These are phyloP conservation scores for Halcyon leucocephala DNA, from an alignment of 2,797 vertebrate genomes.

Conservation along the genomic window DNA sequence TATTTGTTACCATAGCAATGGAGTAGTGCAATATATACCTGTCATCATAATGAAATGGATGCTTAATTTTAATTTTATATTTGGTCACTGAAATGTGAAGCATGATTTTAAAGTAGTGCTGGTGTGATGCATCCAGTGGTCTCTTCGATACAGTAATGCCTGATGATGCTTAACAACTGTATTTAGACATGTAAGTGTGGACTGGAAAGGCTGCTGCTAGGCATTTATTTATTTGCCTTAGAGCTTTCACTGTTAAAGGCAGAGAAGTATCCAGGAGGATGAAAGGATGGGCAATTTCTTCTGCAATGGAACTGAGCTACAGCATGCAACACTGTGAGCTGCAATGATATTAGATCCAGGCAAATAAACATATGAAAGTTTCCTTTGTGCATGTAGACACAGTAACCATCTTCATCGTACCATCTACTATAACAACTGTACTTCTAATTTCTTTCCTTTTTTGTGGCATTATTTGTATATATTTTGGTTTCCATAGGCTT, in stretches of 20 bases:
- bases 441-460: neutral
- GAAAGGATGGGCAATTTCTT: neutral
- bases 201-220: neutral
- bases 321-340: rapidly evolving
- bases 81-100: neutral
- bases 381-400: neutral
- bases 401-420: neutral
- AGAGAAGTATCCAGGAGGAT: neutral
- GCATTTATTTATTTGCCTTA: neutral
- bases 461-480: neutral
- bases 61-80: neutral
- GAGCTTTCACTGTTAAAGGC: neutral
- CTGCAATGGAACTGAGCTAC: neutral
- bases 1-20: neutral
- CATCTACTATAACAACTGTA: neutral
- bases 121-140: neutral
- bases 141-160: neutral
- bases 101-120: slow-evolving; percentile 7
- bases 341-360: neutral
- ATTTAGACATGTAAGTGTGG: neutral
- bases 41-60: neutral
- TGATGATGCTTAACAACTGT: neutral
- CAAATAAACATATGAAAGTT: neutral
- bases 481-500: neutral
- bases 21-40: neutral